These are phyloP conservation scores for Lucifuga dentata DNA, from an alignment of 2,113 vertebrate genomes.

Conservation along the genomic window DNA sequence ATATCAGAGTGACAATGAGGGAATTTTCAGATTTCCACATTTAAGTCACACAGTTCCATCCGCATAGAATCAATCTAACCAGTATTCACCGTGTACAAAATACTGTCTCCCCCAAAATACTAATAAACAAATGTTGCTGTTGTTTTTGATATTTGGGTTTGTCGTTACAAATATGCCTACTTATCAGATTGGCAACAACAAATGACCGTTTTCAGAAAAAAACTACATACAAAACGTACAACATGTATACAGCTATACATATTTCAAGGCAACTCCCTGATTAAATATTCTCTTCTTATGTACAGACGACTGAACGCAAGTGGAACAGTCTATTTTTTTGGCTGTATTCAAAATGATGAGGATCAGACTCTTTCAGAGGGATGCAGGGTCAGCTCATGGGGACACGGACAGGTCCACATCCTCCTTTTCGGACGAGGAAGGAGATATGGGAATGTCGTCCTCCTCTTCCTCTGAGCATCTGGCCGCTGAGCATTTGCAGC, in stretches of 20 bases:
- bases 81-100: slow-evolving; percentile 73
- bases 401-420: slow-evolving; percentile 93
- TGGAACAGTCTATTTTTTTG: slow-evolving; percentile 77
- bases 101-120: slow-evolving; percentile 65
- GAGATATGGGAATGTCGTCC: slow-evolving; percentile 92
- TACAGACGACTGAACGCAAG: slow-evolving; percentile 73
- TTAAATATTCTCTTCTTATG: slow-evolving; percentile 83
- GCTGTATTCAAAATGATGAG: slow-evolving; percentile 69
- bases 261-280: slow-evolving; percentile 71
- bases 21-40: slow-evolving; percentile 38
- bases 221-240: slow-evolving; percentile 83
- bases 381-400: slow-evolving; percentile 76
- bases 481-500: slow-evolving; percentile 93
- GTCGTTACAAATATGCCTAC: slow-evolving; percentile 70
- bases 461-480: slow-evolving; percentile 93
- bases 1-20: slow-evolving; percentile 72
- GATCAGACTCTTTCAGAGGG: slow-evolving; percentile 56
- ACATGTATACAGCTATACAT: slow-evolving; percentile 84
- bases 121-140: slow-evolving; percentile 66
- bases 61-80: slow-evolving; percentile 70
- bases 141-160: slow-evolving; percentile 47
- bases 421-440: slow-evolving; percentile 95
- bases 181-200: slow-evolving; percentile 72
- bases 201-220: slow-evolving; percentile 79
- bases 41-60: slow-evolving; percentile 62